Conservation (phyloP, 2,888 invertebrate species). For the Euphydryas editha region DNA sequence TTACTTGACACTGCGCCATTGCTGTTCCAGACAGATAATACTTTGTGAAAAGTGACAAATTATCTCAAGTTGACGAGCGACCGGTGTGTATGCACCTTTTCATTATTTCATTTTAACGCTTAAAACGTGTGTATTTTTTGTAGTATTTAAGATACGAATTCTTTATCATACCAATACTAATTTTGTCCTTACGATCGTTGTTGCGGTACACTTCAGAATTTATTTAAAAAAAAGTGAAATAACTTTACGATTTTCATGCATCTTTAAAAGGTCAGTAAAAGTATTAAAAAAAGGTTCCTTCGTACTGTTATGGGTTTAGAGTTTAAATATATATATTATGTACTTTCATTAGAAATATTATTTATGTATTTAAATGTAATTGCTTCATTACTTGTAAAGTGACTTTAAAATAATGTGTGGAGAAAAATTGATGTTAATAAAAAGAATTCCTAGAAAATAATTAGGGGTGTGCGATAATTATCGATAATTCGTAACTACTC, state of each 20-base stretch:
- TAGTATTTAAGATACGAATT: slow-evolving; percentile 16
- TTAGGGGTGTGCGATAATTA: too few relatives aligned
- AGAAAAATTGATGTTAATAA: too few relatives aligned
- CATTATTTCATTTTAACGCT: slow-evolving; percentile 16
- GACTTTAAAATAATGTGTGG: too few relatives aligned
- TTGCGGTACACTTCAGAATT: background rate
- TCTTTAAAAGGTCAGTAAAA: background rate
- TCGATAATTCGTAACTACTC: too few relatives aligned
- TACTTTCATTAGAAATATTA: too few relatives aligned
- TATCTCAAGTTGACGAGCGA: slow-evolving; percentile 35
- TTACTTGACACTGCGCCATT: slow-evolving; percentile 7
- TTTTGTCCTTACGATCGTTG: background rate
- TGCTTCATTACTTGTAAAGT: too few relatives aligned
- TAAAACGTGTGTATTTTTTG: slow-evolving; percentile 10
- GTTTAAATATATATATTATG: too few relatives aligned
- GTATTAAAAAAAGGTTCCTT: background rate
- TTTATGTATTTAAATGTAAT: too few relatives aligned
- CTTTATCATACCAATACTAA: background rate
- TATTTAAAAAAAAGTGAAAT: background rate
- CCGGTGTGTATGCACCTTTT: slow-evolving; percentile 45
- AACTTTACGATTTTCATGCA: background rate
- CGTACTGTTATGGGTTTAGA: too few relatives aligned
- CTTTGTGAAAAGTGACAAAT: slow-evolving; percentile 43
- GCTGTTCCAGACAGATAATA: slow-evolving; percentile 35
- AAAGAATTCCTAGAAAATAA: too few relatives aligned